Conservation (phyloP, 2,888 invertebrate species). For the Coenonympha arcania region DNA sequence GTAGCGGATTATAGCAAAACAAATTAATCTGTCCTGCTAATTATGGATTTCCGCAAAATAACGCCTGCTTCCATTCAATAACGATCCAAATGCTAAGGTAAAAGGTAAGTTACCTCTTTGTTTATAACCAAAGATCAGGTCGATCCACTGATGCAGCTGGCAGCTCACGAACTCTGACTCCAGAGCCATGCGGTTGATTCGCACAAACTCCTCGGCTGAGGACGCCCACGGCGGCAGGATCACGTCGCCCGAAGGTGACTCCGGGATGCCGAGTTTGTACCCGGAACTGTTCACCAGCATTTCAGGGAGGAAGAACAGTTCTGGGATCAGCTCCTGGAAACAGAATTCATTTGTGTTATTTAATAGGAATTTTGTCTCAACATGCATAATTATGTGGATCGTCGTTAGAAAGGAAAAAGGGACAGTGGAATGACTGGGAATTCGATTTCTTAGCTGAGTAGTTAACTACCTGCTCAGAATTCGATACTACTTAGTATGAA, state of each 20-base stretch:
- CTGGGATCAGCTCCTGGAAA: slow-evolving; percentile 93
- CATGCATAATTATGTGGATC: too few species aligned
- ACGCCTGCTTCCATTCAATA: too few species aligned
- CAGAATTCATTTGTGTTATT: too few species aligned
- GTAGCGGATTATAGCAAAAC: too few species aligned
- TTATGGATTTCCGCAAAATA: too few species aligned
- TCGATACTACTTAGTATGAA: too few species aligned
- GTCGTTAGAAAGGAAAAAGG: too few species aligned
- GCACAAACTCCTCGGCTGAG: slow-evolving; percentile 97
- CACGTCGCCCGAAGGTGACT: slow-evolving; percentile 89
- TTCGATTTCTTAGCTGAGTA: too few species aligned
- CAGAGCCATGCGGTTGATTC: slow-evolving; percentile 98
- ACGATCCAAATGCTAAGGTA: neutral
- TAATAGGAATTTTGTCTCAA: neutral
- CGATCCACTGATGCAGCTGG: slow-evolving; percentile 99
- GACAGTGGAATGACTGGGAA: too few species aligned
- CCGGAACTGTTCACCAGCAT: slow-evolving; percentile 92
- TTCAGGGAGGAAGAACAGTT: slow-evolving; percentile 98
- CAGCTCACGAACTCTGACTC: slow-evolving; percentile 99
- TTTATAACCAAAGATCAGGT: slow-evolving; percentile 99
- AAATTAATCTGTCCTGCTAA: too few species aligned
- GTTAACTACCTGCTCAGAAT: too few species aligned
- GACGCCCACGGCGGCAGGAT: slow-evolving; percentile 97
- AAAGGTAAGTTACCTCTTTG: slow-evolving; percentile 82
- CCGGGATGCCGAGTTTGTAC: slow-evolving; percentile 90